A percentile compares a stretch with the other conserved stretches of the same genome.
phyloP scores from a whole-genome alignment of 2,797 vertebrate genomes.

The Margarornis squamiger region DNA sequence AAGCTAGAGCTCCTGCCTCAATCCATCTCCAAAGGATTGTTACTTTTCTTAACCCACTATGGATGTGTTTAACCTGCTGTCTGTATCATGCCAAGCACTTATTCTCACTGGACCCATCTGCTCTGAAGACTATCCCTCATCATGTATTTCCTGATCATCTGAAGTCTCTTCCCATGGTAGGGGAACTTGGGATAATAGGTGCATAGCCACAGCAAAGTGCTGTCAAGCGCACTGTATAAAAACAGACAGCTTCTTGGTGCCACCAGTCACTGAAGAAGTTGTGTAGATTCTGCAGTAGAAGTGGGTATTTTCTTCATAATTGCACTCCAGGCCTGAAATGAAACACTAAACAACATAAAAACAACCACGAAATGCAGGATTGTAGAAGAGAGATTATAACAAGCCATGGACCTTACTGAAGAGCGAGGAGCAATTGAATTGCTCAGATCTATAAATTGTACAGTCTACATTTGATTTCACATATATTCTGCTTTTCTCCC shows the following conservation, averaged over 20 bases:
- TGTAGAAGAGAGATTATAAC: neutral
- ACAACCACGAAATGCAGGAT: neutral
- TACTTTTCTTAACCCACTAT: neutral
- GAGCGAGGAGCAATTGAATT: neutral
- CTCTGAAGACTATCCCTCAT: neutral
- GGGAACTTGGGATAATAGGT: neutral
- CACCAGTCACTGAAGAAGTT: neutral
- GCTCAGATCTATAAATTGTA: neutral
- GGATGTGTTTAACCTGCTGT: neutral
- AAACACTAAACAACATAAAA: neutral
- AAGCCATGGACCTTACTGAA: neutral
- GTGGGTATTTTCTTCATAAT: neutral
- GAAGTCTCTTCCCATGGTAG: neutral
- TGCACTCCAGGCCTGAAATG: neutral
- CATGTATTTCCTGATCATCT: neutral
- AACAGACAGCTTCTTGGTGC: neutral
- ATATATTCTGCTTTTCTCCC: neutral
- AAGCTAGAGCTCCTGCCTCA: neutral
- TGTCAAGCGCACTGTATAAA: neutral
- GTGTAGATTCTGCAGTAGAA: neutral
- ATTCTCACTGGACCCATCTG: neutral
- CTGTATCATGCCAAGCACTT: neutral
- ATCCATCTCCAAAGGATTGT: neutral
- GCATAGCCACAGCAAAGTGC: neutral
- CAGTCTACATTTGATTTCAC: neutral